phyloP scores from a whole-genome alignment of 2,797 vertebrate genomes.

The Hipposideros larvatus region DNA sequence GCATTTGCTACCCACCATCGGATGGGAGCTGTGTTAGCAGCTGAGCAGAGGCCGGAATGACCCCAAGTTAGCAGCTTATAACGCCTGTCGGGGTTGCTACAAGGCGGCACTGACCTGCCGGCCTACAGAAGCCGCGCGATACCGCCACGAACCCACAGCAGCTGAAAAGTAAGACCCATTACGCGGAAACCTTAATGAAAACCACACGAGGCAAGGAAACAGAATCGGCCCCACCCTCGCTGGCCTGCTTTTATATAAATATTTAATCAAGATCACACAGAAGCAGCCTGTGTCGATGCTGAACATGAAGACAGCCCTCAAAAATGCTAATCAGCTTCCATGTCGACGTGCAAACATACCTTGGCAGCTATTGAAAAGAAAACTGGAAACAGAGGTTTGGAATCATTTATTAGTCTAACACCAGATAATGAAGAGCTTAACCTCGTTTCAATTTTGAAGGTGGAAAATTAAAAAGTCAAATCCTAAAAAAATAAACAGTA shows the following conservation, averaged over 20 bases:
- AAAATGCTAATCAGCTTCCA: slow-evolving; percentile 78
- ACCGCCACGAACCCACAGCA: slow-evolving; percentile 35
- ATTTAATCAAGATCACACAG: slow-evolving; percentile 67
- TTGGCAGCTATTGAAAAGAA: neutral
- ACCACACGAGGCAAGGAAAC: slow-evolving; percentile 62
- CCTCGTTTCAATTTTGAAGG: slow-evolving; percentile 38
- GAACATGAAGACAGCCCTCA: slow-evolving; percentile 74
- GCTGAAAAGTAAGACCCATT: slow-evolving; percentile 60
- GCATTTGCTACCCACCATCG: neutral
- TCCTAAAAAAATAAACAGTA: slow-evolving; percentile 71
- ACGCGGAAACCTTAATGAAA: slow-evolving; percentile 78
- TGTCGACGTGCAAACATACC: neutral
- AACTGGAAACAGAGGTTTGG: neutral
- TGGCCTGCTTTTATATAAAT: slow-evolving; percentile 62
- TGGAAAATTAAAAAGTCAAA: slow-evolving; percentile 67
- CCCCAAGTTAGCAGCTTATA: neutral
- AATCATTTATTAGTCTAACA: slow-evolving; percentile 8
- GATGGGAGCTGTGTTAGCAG: neutral
- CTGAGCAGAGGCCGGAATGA: neutral
- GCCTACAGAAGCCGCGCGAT: neutral
- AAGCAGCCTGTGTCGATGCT: slow-evolving; percentile 29
- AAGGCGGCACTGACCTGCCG: neutral
- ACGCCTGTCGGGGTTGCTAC: neutral
- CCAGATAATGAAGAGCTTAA: slow-evolving; percentile 18
- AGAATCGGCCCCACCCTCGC: neutral